These are phyloP conservation scores for Digitonthophagus gazella DNA, from an alignment of 2,888 invertebrate genomes.

Conservation along the genomic window DNA sequence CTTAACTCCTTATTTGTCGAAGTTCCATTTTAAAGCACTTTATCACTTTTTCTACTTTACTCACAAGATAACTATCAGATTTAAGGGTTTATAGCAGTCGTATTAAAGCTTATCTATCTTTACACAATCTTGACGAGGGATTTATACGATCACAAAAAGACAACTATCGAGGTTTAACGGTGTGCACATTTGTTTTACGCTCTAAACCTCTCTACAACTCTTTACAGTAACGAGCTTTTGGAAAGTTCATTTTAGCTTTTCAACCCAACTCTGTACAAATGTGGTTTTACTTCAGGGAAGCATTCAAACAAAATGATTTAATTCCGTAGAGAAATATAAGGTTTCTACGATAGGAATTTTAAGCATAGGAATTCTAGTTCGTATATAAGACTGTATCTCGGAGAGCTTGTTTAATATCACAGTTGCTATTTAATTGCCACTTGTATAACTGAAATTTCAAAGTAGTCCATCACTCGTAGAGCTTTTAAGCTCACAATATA, in stretches of 20 bases:
- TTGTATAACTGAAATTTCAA: background rate
- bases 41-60: too few species aligned
- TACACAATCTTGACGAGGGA: too few species aligned
- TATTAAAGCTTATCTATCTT: too few species aligned
- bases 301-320: too few species aligned
- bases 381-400: background rate
- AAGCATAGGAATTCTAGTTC: too few species aligned
- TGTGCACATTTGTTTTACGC: background rate
- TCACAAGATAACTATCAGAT: too few species aligned
- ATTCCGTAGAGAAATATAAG: too few species aligned
- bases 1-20: too few species aligned
- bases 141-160: too few species aligned
- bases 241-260: background rate
- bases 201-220: background rate
- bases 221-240: background rate
- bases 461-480: background rate
- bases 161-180: background rate
- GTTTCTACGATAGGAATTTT: too few species aligned
- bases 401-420: background rate
- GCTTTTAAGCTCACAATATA: background rate
- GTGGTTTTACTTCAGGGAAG: background rate
- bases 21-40: too few species aligned
- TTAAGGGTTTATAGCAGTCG: too few species aligned
- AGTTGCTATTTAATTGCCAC: background rate
- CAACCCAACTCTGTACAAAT: background rate